Conservation (phyloP, 2,113 vertebrate genomes). For the Notarius quadriscutis region DNA sequence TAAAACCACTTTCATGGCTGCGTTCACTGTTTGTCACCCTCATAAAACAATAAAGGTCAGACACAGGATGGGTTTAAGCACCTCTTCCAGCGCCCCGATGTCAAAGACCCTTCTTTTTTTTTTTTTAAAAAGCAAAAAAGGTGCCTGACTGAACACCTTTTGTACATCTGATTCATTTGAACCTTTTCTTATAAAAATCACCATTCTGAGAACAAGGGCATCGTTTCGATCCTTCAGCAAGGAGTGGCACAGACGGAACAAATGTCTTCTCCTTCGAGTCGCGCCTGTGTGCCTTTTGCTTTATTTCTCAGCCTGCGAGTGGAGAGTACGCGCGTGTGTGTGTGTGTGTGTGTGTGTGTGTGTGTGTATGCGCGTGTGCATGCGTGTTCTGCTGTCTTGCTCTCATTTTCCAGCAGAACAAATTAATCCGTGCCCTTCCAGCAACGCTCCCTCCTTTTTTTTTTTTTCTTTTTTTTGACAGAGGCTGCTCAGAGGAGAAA, state of each 20-base stretch:
- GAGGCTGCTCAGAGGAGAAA: slow-evolving; percentile 77
- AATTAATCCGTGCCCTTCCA: slow-evolving; percentile 77
- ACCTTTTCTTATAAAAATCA: slow-evolving; percentile 25
- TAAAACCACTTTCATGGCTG: slow-evolving; percentile 13
- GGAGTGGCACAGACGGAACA: slow-evolving; percentile 26
- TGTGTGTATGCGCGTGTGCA: slow-evolving; percentile 45
- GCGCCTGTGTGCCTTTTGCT: slow-evolving; percentile 29
- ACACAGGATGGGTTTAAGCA: neutral
- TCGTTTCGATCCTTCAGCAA: slow-evolving; percentile 40
- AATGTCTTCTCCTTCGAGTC: slow-evolving; percentile 28
- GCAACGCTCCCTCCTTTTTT: slow-evolving; percentile 67
- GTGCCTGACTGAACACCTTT: slow-evolving; percentile 26
- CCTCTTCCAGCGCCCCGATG: neutral
- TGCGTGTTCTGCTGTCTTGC: slow-evolving; percentile 64
- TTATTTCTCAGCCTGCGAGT: slow-evolving; percentile 39
- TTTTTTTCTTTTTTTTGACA: slow-evolving; percentile 59
- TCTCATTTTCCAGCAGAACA: slow-evolving; percentile 72
- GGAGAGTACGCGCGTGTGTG: slow-evolving; percentile 27
- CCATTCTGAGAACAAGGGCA: slow-evolving; percentile 18
- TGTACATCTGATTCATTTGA: slow-evolving; percentile 18
- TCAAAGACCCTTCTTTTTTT: neutral
- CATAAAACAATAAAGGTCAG: slow-evolving; percentile 45
- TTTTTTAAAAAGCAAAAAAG: slow-evolving; percentile 14
- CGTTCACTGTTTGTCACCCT: slow-evolving; percentile 32
- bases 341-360: slow-evolving; percentile 48